Conservation (phyloP, 2,797 vertebrate species). For the Psittacula derbiana region DNA sequence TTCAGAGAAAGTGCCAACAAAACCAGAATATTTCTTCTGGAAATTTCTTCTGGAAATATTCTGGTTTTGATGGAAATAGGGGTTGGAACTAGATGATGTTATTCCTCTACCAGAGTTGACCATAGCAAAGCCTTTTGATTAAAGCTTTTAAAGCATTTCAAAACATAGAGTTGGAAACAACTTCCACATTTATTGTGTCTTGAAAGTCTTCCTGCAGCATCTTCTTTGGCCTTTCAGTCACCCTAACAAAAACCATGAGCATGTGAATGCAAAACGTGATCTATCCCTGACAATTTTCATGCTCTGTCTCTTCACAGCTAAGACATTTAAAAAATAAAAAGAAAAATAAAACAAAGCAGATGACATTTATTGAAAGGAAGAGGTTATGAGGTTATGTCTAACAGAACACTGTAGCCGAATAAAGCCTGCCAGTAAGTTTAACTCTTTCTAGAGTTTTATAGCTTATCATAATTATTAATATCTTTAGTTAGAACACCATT, state of each 20-base stretch:
- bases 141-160: not conserved
- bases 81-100: not conserved
- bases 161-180: not conserved
- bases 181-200: not conserved
- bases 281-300: not conserved
- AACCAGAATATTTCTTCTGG: not conserved
- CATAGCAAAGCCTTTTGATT: not conserved
- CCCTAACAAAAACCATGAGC: not conserved
- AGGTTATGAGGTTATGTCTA: conserved; percentile 12
- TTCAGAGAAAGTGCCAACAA: not conserved
- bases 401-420: not conserved
- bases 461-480: not conserved
- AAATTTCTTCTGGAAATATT: not conserved
- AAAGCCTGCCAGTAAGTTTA: conserved; percentile 14
- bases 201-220: not conserved
- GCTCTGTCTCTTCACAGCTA: conserved; percentile 30
- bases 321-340: not conserved
- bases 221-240: conserved; percentile 11
- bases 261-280: not conserved
- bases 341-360: not conserved
- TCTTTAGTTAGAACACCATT: conserved; percentile 19
- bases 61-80: not conserved
- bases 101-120: not conserved
- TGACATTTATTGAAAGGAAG: conserved; percentile 45
- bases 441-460: conserved; percentile 14